Evolutionary conservation across 1,140 invertebrate genomes (phyloP), one percentile per base, ranked within the genome.

Genomic region (Anthonomus grandis): DNA sequence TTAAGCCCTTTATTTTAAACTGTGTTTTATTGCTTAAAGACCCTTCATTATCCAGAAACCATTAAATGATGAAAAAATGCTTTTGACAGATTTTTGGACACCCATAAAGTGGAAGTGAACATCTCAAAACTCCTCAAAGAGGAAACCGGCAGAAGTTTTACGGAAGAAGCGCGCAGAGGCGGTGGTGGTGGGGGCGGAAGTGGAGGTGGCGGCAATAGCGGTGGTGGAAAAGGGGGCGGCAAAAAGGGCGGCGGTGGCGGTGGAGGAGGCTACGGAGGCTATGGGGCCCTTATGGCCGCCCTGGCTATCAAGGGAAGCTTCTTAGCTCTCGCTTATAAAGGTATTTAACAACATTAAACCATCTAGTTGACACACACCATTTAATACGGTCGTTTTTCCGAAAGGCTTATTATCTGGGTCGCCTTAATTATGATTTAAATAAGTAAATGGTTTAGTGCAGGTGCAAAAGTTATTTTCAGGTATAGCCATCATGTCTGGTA

Each of bases 321-420:
- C 66, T 68, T 91, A 6, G 85, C 86, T 8, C 81, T 87, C 68
- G 82, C 85, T 23, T 84, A 87, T 64, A 86, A 90, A 50, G 85
- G 78, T 58, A 8, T 25, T n/a, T 56, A 51, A 22, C 24, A 12
- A 41, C 19, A 10, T 41, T n/a, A 8, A 8, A 8, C 15, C n/a
- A 41, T 8, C 6, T 15, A 41, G 6, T 41, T 19, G 18, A 19
- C 21, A 31, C 2, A 31, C 2, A 46, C 19, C 15, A 9, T n/a
- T n/a, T n/a, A n/a, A n/a, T n/a, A n/a, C 12, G 19, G 19, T n/a
- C 10, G 17, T 15, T n/a, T n/a, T 42, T 17, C 17, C 17, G 39
- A 17, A 10, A 34, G 31, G 10, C 10, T 10, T 34, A 12, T 34
- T 10, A 34, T 34, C 31, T 10, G 10, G 10, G 31, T 34, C 13